Conservation (phyloP, 2,113 vertebrate genomes). For the Rynchops niger region DNA sequence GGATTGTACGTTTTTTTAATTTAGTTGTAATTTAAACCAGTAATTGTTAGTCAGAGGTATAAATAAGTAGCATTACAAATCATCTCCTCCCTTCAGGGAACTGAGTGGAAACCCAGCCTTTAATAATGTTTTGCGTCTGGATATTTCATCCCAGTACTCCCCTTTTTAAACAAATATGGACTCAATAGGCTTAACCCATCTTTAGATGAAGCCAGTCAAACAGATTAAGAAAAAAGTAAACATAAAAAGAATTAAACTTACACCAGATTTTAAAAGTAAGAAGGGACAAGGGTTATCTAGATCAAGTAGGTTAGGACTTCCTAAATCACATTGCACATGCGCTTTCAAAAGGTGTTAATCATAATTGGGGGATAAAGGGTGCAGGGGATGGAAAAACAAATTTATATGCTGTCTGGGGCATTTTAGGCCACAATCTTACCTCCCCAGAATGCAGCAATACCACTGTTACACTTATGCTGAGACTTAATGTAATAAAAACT, state of each 20-base stretch:
- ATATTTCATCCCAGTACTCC: neutral
- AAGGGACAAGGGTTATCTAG: neutral
- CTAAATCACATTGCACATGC: neutral
- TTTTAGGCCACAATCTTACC: neutral
- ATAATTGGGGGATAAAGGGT: neutral
- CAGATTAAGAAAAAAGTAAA: neutral
- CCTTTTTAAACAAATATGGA: neutral
- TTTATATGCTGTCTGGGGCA: neutral
- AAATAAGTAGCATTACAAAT: neutral
- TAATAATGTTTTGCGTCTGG: neutral
- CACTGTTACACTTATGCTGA: neutral
- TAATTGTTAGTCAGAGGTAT: neutral
- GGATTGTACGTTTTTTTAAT: neutral
- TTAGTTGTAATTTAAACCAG: neutral
- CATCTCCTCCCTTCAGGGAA: neutral
- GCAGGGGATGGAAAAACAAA: neutral
- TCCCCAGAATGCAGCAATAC: neutral
- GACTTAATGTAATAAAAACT: neutral
- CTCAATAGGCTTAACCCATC: neutral
- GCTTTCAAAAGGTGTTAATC: neutral
- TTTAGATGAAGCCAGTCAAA: neutral
- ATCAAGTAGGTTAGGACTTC: neutral
- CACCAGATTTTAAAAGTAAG: neutral
- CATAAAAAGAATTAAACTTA: neutral
- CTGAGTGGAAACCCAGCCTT: neutral